Evolutionary conservation across 2,113 vertebrate genomes (phyloP), one percentile per base, ranked within the genome.

Genomic region (Proteles cristata): DNA sequence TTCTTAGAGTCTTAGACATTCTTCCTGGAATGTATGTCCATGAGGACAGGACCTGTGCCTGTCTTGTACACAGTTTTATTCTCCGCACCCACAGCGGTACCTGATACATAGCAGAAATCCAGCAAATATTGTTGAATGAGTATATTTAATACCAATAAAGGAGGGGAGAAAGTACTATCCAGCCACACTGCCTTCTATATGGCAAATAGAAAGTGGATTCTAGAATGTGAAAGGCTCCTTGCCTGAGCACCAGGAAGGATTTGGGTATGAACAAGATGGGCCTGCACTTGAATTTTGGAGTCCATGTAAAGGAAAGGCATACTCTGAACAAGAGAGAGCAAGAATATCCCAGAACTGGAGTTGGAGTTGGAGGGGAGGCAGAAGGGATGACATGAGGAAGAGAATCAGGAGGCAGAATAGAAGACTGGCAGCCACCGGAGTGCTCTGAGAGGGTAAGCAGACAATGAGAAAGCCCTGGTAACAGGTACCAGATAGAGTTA

Each of bases 401-500:
- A 26, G 26, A 68, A n/a, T 2, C 4, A 7, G 35, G 63, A 48
- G 74, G 11, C n/a, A 23, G 5, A 9, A 23, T 15, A 61, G 66
- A 23, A 77, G 66, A 6, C 4, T 8, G 50, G 68, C 31, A 69
- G 71, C 15, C 48, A 43, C 21, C 55, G 15, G 31, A 80, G 33
- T 15, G 12, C 69, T 39, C 1, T 1, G 43, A 39, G 79, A 76
- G 48, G 33, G 11, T 23, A 63, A 55, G 63, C 12, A 15, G 45
- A 43, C 16, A 11, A 21, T 0, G 9, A 26, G 55, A 69, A 65
- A n/a, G 25, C 23, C 63, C 28, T 8, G 15, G 33, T 1, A 12
- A n/a, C 0, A 0, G 50, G 11, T 5, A 6, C 28, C 74, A 68
- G 25, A 39, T 1, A 10, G 63, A 14, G 21, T 26, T 31, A 1